phyloP scores from a whole-genome alignment of 1,140 invertebrate species.

The Leptoteleia sp. region DNA sequence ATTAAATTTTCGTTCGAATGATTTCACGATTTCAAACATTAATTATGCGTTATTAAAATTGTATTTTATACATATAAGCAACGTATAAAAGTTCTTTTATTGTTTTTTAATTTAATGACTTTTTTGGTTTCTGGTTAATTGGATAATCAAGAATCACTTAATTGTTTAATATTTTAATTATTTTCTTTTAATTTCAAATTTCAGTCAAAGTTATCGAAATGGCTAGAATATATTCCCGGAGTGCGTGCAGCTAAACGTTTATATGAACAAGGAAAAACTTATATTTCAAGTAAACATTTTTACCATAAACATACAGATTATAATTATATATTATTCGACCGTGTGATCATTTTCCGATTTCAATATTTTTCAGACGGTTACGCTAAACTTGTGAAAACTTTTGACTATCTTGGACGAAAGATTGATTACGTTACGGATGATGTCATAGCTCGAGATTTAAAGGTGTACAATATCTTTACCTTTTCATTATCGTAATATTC shows the following conservation, averaged over 20 bases:
- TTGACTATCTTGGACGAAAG: constrained; percentile 69
- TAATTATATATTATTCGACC: too few species aligned
- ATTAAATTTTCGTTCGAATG: too few species aligned
- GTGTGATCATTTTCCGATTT: not conserved
- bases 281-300: constrained; percentile 65
- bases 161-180: too few species aligned
- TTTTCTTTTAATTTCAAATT: constrained; percentile 10
- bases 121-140: too few species aligned
- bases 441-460: constrained; percentile 55
- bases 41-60: too few species aligned
- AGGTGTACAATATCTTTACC: constrained; percentile 15
- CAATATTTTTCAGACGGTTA: constrained; percentile 63
- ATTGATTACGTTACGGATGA: constrained; percentile 70
- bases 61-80: too few species aligned
- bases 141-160: too few species aligned
- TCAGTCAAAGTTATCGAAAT: constrained; percentile 68
- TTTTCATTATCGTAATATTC: too few species aligned
- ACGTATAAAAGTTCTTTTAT: too few species aligned
- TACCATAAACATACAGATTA: too few species aligned
- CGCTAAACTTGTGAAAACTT: constrained; percentile 65
- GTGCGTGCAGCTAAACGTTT: constrained; percentile 66
- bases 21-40: too few species aligned
- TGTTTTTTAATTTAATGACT: too few species aligned
- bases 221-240: constrained; percentile 72
- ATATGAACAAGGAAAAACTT: constrained; percentile 68